Evolutionary conservation across 92 coral and sea anemone species (phyloP).

Genomic region (Porites rus): DNA sequence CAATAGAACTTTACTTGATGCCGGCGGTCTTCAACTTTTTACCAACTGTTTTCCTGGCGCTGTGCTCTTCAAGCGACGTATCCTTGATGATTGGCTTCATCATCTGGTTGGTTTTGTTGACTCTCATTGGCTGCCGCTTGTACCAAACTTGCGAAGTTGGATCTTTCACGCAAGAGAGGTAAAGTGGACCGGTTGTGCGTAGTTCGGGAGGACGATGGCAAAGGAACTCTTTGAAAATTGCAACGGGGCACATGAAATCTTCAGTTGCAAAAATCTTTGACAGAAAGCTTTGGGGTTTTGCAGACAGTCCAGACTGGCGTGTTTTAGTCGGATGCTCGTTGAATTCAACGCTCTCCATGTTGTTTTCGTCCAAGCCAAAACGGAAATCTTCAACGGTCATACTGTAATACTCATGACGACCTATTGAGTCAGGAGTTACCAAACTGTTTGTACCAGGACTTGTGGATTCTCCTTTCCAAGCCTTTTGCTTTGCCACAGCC

Average conservation of each 20-base stretch:
- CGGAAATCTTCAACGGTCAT: no score
- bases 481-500: conserved; percentile 43
- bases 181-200: background rate
- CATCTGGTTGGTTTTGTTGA: conserved; percentile 43
- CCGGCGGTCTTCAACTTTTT: conserved; percentile 1
- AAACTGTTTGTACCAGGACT: no score
- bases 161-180: background rate
- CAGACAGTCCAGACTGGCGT: no score
- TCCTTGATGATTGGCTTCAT: conserved; percentile 55
- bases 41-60: no score
- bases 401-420: no score
- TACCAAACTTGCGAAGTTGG: conserved; percentile 19
- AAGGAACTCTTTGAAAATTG: conserved; percentile 55
- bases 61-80: conserved; percentile 20
- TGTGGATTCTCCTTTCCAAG: conserved; percentile 1
- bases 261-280: conserved; percentile 71
- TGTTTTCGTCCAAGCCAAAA: no score
- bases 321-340: no score
- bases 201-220: background rate
- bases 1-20: conserved; percentile 48
- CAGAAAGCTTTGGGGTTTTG: conserved; percentile 12
- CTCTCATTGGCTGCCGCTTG: conserved; percentile 41
- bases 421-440: no score
- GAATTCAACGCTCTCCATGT: no score
- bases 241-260: conserved; percentile 60